Evolutionary conservation across 2,113 vertebrate genomes (phyloP).

Genomic region (Paradisaea rubra): DNA sequence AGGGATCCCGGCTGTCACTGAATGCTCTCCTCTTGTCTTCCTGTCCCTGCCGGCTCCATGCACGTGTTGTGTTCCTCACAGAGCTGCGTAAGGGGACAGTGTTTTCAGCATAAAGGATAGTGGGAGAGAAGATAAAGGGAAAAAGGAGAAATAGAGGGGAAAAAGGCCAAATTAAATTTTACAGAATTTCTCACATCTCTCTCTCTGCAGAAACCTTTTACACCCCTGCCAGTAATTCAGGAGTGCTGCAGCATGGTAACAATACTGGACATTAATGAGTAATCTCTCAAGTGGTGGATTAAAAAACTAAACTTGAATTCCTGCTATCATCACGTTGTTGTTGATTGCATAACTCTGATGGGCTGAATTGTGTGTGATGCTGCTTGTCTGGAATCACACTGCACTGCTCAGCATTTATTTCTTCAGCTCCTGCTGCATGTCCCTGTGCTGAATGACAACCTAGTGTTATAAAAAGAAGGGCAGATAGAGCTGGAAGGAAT

Average conservation of each 20-base stretch:
- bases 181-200: not conserved
- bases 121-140: not conserved
- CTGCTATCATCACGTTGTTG: not conserved
- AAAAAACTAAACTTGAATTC: not conserved
- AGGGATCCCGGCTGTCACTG: not conserved
- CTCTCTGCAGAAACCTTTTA: not conserved
- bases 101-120: not conserved
- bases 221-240: not conserved
- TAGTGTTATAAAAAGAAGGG: not conserved
- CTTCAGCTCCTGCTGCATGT: not conserved
- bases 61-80: not conserved
- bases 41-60: constrained; percentile 1
- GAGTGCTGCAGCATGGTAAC: not conserved
- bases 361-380: not conserved
- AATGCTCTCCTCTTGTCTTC: not conserved
- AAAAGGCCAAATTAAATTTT: not conserved
- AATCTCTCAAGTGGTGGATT: not conserved
- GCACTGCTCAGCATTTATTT: not conserved
- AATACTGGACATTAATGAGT: not conserved
- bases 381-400: not conserved
- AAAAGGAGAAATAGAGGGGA: not conserved
- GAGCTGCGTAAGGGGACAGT: not conserved
- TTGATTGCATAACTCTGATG: not conserved
- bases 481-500: not conserved
- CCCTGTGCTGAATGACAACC: not conserved